These are phyloP conservation scores for Frieseomelitta varia DNA, from an alignment of 1,140 invertebrate genomes.

Conservation along the genomic window DNA sequence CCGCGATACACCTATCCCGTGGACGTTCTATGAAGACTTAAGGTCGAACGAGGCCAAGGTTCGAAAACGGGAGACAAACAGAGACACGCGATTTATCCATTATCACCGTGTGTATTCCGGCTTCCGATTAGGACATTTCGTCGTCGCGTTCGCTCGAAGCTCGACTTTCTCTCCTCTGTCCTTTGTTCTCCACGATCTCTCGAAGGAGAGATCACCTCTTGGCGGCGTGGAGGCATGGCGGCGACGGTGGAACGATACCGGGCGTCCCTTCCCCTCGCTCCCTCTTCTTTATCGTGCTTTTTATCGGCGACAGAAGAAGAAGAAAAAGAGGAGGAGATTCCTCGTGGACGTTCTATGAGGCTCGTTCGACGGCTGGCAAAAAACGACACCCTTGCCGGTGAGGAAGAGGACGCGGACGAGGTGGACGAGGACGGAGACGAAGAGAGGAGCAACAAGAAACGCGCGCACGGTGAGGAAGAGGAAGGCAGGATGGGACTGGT, in stretches of 20 bases:
- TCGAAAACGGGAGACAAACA: slow-evolving; percentile 8
- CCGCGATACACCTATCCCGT: background rate
- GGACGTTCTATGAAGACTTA: slow-evolving; percentile 30
- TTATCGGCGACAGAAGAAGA: slow-evolving; percentile 18
- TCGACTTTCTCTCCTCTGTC: slow-evolving; percentile 36
- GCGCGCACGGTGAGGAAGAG: background rate
- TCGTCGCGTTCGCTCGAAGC: background rate
- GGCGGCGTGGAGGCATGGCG: background rate
- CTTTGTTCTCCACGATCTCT: background rate
- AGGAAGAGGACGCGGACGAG: too few relatives aligned
- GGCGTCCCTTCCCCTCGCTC: background rate
- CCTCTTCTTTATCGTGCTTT: slow-evolving; percentile 37
- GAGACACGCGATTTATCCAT: background rate
- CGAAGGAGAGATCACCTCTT: background rate
- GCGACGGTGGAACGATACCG: background rate
- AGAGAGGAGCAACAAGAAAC: background rate
- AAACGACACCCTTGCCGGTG: slow-evolving; percentile 20
- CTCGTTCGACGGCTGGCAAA: slow-evolving; percentile 24
- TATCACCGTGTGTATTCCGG: background rate
- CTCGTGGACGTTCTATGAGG: slow-evolving; percentile 36
- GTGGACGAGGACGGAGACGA: background rate
- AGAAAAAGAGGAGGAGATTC: slow-evolving; percentile 10
- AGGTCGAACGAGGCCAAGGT: slow-evolving; percentile 47
- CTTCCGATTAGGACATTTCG: background rate
- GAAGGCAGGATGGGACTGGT: background rate